These are phyloP conservation scores for fruit fly (Drosophila melanogaster) DNA, from an alignment of 1,140 invertebrate species.

Conservation along the genomic window DNA sequence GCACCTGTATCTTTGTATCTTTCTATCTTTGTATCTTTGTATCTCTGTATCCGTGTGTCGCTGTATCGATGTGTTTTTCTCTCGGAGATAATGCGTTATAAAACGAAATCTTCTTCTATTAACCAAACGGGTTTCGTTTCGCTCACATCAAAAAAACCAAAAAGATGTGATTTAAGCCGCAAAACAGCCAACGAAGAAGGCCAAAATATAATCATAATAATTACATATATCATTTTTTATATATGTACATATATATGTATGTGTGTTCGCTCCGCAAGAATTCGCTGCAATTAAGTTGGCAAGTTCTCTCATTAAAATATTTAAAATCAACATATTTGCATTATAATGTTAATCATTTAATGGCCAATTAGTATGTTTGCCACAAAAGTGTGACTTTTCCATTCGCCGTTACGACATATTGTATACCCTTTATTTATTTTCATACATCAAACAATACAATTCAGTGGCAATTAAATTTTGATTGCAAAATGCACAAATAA, in stretches of 20 bases:
- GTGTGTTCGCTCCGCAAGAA: not conserved
- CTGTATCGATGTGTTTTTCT: not conserved
- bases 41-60: slow-evolving; percentile 1
- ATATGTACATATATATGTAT: not conserved
- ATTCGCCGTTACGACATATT: not conserved
- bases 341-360: slow-evolving; percentile 65
- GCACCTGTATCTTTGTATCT: slow-evolving; percentile 1
- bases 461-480: slow-evolving; percentile 55
- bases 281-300: slow-evolving; percentile 4
- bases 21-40: not conserved
- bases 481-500: slow-evolving; percentile 36
- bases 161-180: slow-evolving; percentile 27
- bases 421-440: slow-evolving; percentile 6
- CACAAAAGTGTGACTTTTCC: slow-evolving; percentile 6
- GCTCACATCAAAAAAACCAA: slow-evolving; percentile 22
- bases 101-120: slow-evolving; percentile 49
- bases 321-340: slow-evolving; percentile 20
- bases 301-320: slow-evolving; percentile 18
- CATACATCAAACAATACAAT: slow-evolving; percentile 24
- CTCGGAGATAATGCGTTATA: slow-evolving; percentile 43
- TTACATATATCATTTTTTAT: slow-evolving; percentile 14
- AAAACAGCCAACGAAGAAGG: slow-evolving; percentile 26
- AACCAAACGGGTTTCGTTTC: slow-evolving; percentile 56
- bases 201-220: slow-evolving; percentile 41
- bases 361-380: slow-evolving; percentile 58